phyloP scores from a whole-genome alignment of 2,797 vertebrate species.

The Linurgus olivaceus region DNA sequence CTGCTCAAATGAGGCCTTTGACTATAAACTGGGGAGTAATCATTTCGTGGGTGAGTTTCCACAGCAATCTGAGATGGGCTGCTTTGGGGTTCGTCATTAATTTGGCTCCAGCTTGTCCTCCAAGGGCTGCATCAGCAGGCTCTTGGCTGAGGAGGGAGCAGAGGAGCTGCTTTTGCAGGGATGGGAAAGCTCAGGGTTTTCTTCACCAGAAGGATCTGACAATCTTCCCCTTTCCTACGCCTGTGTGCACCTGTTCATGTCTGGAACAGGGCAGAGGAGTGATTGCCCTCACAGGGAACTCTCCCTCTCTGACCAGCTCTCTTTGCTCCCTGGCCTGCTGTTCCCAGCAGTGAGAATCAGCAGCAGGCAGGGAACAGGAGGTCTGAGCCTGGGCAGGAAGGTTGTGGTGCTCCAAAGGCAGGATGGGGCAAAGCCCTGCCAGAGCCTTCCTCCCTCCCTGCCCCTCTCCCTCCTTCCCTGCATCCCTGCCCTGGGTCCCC shows the following conservation, averaged over 20 bases:
- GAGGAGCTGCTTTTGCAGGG: background rate
- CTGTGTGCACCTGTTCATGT: background rate
- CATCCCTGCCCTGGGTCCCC: rapidly evolving
- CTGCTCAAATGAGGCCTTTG: background rate
- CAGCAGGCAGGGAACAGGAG: background rate
- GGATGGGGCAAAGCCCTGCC: background rate
- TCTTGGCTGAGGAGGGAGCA: background rate
- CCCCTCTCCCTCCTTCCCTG: background rate
- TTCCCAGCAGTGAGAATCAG: background rate
- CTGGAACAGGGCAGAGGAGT: rapidly evolving
- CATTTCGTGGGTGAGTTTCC: background rate
- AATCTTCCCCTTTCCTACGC: background rate
- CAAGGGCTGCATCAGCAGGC: background rate
- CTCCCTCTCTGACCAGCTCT: background rate
- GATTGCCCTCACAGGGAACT: too few species aligned
- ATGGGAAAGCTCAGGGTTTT: background rate
- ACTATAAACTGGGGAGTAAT: background rate
- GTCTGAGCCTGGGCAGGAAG: background rate
- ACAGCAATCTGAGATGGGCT: background rate
- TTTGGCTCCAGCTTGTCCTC: background rate
- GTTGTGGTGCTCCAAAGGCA: background rate
- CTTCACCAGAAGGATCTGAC: background rate
- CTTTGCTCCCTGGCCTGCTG: background rate
- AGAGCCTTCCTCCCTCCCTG: background rate
- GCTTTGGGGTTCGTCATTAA: background rate